A percentile compares a stretch with the other conserved stretches of the same genome.
phyloP scores from a whole-genome alignment of 1,140 invertebrate species.

The Zophobas morio region DNA sequence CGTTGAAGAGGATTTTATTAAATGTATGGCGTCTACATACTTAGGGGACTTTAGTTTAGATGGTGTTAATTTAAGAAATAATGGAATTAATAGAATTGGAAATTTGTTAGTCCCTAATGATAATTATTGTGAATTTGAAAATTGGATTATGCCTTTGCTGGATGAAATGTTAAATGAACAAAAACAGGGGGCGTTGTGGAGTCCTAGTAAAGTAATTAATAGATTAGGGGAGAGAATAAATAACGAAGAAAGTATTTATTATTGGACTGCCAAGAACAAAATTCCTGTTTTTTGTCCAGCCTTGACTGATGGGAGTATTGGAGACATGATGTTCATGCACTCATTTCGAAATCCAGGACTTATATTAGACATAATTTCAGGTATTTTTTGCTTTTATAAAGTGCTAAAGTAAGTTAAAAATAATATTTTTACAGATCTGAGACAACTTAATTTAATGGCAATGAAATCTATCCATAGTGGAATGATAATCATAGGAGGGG shows the following conservation, averaged over 20 bases:
- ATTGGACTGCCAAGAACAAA: constrained; percentile 98
- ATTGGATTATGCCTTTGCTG: constrained; percentile 97
- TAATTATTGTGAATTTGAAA: constrained; percentile 98
- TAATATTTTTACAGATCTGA: constrained; percentile 79
- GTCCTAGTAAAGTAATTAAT: constrained; percentile 91
- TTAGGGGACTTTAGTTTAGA: constrained; percentile 91
- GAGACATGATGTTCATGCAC: constrained; percentile 99
- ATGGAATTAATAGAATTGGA: constrained; percentile 97
- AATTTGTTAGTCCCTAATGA: constrained; percentile 98
- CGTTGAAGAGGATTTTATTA: constrained; percentile 99
- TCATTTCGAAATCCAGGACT: constrained; percentile 94
- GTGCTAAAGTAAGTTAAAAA: background rate
- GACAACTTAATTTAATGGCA: constrained; percentile 94
- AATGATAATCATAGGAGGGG: constrained; percentile 98
- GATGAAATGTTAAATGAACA: constrained; percentile 95
- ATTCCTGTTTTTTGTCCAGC: constrained; percentile 99
- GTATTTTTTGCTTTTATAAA: constrained; percentile 66
- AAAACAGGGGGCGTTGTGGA: constrained; percentile 86
- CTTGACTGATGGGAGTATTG: constrained; percentile 97
- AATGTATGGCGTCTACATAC: constrained; percentile 96
- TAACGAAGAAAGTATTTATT: constrained; percentile 94
- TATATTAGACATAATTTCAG: constrained; percentile 93
- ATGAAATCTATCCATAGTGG: constrained; percentile 93
- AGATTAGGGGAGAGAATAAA: constrained; percentile 92
- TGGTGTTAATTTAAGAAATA: constrained; percentile 83